Evolutionary conservation across 1,140 invertebrate species (phyloP).

Genomic region (Oscheius sp.): DNA sequence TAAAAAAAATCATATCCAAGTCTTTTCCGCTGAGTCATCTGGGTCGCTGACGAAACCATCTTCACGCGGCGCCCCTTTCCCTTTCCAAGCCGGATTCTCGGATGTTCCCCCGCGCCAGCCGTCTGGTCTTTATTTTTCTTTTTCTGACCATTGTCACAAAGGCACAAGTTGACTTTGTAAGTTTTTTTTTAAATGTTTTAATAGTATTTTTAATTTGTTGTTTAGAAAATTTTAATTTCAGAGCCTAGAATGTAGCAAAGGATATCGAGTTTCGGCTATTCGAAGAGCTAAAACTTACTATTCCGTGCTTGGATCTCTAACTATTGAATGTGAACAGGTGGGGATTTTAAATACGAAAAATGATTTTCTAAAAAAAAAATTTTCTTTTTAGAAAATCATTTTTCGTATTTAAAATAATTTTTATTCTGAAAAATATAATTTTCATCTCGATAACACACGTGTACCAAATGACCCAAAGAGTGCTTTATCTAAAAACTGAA

Average conservation of each 20-base stretch:
- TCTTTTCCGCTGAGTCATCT: too few relatives aligned
- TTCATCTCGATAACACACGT: constrained; percentile 14
- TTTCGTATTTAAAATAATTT: too few relatives aligned
- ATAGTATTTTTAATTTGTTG: neutral
- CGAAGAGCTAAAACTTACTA: constrained; percentile 42
- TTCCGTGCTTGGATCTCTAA: constrained; percentile 46
- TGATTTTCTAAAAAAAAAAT: too few relatives aligned
- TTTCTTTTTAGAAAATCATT: too few relatives aligned
- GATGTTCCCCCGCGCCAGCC: neutral
- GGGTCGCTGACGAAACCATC: too few relatives aligned
- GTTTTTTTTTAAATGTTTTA: constrained; percentile 5
- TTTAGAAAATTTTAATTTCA: constrained; percentile 1
- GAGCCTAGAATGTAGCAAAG: constrained; percentile 42
- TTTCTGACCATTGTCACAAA: neutral
- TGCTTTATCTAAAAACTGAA: too few relatives aligned
- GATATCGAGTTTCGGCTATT: constrained; percentile 50
- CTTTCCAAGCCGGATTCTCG: neutral
- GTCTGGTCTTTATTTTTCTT: neutral
- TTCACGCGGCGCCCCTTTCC: too few relatives aligned
- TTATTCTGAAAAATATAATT: too few relatives aligned
- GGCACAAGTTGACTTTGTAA: constrained; percentile 19
- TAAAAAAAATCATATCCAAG: too few relatives aligned
- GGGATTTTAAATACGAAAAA: too few relatives aligned
- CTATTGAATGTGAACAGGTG: constrained; percentile 54
- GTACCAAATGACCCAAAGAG: too few relatives aligned